Evolutionary conservation across 2,888 invertebrate genomes (phyloP), one percentile per base, ranked within the genome.

Genomic region (Tridacna gigas): DNA sequence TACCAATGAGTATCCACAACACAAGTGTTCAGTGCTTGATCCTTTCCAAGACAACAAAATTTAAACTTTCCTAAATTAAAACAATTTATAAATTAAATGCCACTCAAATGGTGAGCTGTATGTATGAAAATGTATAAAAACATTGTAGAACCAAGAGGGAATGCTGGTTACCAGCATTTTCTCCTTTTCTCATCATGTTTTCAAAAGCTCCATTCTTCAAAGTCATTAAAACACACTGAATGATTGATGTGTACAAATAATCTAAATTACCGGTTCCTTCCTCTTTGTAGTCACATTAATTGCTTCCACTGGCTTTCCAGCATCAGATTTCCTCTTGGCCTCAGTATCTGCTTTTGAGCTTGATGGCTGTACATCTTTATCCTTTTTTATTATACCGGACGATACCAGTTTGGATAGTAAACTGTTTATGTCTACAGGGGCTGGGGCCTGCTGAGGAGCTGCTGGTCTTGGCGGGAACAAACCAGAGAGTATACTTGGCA

Each of bases 371-470:
- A 56, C 60, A n/a, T 81, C 80, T 45, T 60, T 65, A 9, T 86
- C 86, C 77, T 86, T 86, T 65, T 83, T 84, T 28, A 97, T 96
- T 74, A 97, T 97, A n/a, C 97, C 98, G 1, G 97, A 97, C 0
- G 97, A 97, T 0, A 98, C 97, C 12, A 99, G 95, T 94, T 97
- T 97, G 85, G 97, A 97, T 93, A 98, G 97, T 47, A 99, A 95
- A 89, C 97, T 97, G 84, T 96, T 97, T 37, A 99, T 97, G 92
- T 98, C 97, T 5, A 95, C 61, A 20, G 80, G 45, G 7, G 84
- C 60, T 51, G 80, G 48, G 5, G 63, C n/a, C 13, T 4, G 1
- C 12, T 22, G 13, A 25, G 63, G 63, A 7, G 20, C 69, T 20
- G 74, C 25, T 13, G 79, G 65, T 28, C 20, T 63, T 9, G 37